Evolutionary conservation across 2,797 vertebrate genomes (phyloP), one percentile per base, ranked within the genome.

Genomic region (Sardinella longiceps): DNA sequence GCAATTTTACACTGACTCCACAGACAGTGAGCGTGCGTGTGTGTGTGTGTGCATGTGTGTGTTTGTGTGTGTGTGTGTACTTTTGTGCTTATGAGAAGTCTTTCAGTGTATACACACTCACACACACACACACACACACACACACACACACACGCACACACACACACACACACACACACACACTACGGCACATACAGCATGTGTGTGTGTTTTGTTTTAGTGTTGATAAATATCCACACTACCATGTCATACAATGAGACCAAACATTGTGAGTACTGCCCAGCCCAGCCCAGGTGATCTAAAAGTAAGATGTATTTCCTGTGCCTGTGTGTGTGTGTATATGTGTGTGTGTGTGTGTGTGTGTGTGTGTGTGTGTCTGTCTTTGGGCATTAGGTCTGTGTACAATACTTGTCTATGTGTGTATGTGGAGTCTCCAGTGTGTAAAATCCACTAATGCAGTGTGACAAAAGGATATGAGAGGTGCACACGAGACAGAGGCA

Each of bases 361-460:
- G 63, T 70, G 12, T 70, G 30, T 70, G 3, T 37, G n/a, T 70
- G 66, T 37, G 66, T 74, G 66, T 74, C 30, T 74, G 14, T 74
- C 28, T 23, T 0, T 56, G 20, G 53, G 53, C 20, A 56, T 56
- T 23, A 15, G 28, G 12, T 50, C 1, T 50, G 11, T 50, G 48
- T 28, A 30, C 30, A 5, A n/a, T 45, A 39, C 45, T 45, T 25
- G 15, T 33, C 43, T 83, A 37, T 48, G 33, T 28, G 5, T 20
- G 63, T 80, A 37, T 33, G 33, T 28, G 4, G n/a, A 50, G 39
- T 45, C 56, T 39, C 23, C 80, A 45, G 81, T 81, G 80, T 43
- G 20, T 82, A 83, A 77, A 28, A 58, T 87, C 45, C 66, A 84
- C 46, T 58, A 10, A 80, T 86, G 63, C 77, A 39, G 85, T 51